phyloP scores from a whole-genome alignment of 2,113 vertebrate genomes.

The Gallinago undulata region DNA sequence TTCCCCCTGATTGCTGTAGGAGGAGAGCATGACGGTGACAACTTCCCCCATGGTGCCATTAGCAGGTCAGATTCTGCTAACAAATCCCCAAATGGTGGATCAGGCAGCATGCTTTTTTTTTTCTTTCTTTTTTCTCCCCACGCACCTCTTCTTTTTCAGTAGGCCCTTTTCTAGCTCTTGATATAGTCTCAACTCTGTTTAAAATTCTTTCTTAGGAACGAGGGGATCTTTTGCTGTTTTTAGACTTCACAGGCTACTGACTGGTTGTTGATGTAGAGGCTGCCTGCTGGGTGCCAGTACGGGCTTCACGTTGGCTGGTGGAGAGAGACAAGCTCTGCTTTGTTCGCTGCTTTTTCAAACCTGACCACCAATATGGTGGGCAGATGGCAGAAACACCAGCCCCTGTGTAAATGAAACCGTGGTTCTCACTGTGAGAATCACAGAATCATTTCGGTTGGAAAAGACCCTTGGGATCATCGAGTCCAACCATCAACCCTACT shows the following conservation, averaged over 20 bases:
- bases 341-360: not conserved
- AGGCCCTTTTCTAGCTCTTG: not conserved
- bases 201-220: not conserved
- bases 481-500: no score
- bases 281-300: conserved; percentile 38
- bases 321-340: conserved; percentile 28
- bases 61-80: not conserved
- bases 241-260: not conserved
- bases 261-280: conserved; percentile 17
- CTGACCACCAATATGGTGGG: not conserved
- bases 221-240: conserved; percentile 16
- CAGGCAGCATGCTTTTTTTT: not conserved
- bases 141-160: not conserved
- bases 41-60: not conserved
- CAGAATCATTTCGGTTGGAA: no score
- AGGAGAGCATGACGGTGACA: not conserved
- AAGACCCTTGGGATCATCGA: no score
- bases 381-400: conserved; percentile 8
- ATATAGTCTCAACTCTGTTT: not conserved
- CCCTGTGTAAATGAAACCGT: not conserved
- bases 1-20: not conserved
- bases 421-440: not conserved
- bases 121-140: rapidly evolving
- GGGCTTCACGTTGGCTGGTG: not conserved
- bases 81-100: not conserved